Evolutionary conservation across 1,140 invertebrate species (phyloP).

Genomic region (Drosophila erecta): DNA sequence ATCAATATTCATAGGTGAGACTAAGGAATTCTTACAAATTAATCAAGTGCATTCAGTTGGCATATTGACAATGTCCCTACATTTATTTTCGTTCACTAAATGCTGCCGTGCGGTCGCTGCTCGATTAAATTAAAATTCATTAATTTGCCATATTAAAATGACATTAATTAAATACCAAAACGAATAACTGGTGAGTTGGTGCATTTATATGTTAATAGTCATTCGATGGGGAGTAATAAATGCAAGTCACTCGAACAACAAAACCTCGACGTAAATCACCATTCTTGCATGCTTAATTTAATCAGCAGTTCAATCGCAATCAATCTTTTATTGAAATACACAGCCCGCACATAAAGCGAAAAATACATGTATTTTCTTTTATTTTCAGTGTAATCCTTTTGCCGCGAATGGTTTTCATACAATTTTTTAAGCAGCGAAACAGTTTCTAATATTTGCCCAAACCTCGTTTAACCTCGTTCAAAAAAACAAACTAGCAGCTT

Average conservation of each 20-base stretch:
- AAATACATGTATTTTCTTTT: neutral
- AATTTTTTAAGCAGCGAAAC: conserved; percentile 8
- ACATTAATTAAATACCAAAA: conserved; percentile 68
- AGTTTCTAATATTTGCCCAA: conserved; percentile 25
- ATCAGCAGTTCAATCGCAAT: conserved; percentile 47
- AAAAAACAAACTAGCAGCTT: conserved; percentile 61
- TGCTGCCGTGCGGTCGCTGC: conserved; percentile 30
- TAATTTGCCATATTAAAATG: conserved; percentile 71
- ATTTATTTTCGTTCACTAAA: conserved; percentile 28
- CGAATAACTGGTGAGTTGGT: conserved; percentile 29
- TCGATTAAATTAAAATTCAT: conserved; percentile 53
- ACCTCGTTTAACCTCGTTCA: conserved; percentile 42
- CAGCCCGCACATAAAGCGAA: neutral
- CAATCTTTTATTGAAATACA: conserved; percentile 34
- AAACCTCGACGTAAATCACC: conserved; percentile 25
- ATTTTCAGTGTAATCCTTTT: neutral
- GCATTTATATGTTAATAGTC: conserved; percentile 71
- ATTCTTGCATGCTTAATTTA: conserved; percentile 28
- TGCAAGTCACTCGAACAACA: conserved; percentile 7
- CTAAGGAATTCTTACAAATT: conserved; percentile 50
- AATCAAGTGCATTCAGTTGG: conserved; percentile 66
- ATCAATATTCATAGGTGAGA: conserved; percentile 29
- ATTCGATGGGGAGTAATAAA: conserved; percentile 37
- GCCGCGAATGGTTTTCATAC: neutral
- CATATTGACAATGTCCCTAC: conserved; percentile 67